A percentile compares a stretch with the other conserved stretches of the same genome.
phyloP scores from a whole-genome alignment of 1,140 invertebrate genomes.

The Lordiphosa stackelbergi region DNA sequence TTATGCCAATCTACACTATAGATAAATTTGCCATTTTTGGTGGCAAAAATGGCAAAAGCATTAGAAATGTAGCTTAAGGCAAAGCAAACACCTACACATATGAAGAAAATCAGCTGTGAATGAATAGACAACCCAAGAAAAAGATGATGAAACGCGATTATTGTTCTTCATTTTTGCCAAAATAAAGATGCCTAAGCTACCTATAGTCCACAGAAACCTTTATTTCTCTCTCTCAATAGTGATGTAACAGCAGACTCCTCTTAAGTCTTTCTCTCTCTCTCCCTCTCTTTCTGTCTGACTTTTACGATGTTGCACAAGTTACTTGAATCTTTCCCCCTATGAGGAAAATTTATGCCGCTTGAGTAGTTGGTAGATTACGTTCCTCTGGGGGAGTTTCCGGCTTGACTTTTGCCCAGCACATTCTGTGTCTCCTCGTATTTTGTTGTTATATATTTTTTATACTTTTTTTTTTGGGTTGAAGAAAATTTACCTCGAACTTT shows the following conservation, averaged over 20 bases:
- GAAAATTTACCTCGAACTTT: constrained; percentile 37
- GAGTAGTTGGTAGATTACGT: constrained; percentile 37
- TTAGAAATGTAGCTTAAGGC: too few species aligned
- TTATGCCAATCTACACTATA: constrained; percentile 14
- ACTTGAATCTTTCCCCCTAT: constrained; percentile 9
- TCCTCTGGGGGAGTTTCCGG: constrained; percentile 28
- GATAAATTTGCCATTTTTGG: too few species aligned
- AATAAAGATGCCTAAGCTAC: constrained; percentile 1
- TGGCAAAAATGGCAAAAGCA: too few species aligned
- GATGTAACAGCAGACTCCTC: constrained; percentile 25
- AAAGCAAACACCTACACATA: too few species aligned
- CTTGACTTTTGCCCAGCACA: constrained; percentile 44
- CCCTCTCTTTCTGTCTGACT: constrained; percentile 16
- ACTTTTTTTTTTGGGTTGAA: constrained; percentile 23
- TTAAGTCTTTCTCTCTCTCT: constrained; percentile 2
- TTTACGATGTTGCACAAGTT: constrained; percentile 48
- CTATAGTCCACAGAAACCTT: constrained; percentile 10
- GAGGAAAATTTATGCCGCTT: constrained; percentile 29
- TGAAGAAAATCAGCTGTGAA: too few species aligned
- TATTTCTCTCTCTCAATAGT: constrained; percentile 4
- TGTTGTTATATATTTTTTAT: neutral
- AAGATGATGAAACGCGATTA: too few species aligned
- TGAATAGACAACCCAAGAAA: too few species aligned
- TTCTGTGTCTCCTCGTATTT: constrained; percentile 8
- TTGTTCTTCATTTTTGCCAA: neutral